Evolutionary conservation across 2,888 invertebrate species (phyloP), one percentile per base, ranked within the genome.

Genomic region (Cenopis cana): DNA sequence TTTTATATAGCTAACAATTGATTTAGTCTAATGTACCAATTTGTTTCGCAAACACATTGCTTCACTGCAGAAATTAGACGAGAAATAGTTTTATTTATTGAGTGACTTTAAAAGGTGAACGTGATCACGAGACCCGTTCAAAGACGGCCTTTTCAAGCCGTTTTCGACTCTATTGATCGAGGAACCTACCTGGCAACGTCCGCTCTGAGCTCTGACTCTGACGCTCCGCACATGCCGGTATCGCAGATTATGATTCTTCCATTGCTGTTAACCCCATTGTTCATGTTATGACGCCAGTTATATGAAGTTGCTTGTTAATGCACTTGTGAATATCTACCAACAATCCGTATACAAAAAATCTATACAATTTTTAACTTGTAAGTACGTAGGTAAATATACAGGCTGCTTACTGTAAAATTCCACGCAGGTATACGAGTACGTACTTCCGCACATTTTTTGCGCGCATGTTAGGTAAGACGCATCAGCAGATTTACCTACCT

Each of bases 181-280:
- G 36, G 36, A 36, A 36, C 50, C 38, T 64, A 64, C 62, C 62
- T 64, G 61, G 2, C 50, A 1, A 64, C 62, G n/a, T 14, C 52
- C 36, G 20, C 38, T 36, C 52, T 24, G 20, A 60, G 2, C 24
- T 3, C 24, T 3, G 24, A 24, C 24, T 24, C 24, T 4, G 24
- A 11, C 52, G 36, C 36, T 64, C 52, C 24, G 24, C 64, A 52
- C 64, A 64, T 64, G 38, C 54, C 64, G 38, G 52, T 64, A 64
- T 36, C 18, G 36, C 52, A 24, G 52, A 64, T 64, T 54, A 52
- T 52, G 20, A 38, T 24, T 38, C 17, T 61, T 33, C 36, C 36
- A 33, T 50, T 36, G n/a, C 18, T 64, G 52, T 36, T 36, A 38
- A 38, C 20, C 36, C n/a, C 17, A 61, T 61, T 61, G 46, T 49